phyloP scores from a whole-genome alignment of 2,113 vertebrate species.

The Xiphophorus maculatus region DNA sequence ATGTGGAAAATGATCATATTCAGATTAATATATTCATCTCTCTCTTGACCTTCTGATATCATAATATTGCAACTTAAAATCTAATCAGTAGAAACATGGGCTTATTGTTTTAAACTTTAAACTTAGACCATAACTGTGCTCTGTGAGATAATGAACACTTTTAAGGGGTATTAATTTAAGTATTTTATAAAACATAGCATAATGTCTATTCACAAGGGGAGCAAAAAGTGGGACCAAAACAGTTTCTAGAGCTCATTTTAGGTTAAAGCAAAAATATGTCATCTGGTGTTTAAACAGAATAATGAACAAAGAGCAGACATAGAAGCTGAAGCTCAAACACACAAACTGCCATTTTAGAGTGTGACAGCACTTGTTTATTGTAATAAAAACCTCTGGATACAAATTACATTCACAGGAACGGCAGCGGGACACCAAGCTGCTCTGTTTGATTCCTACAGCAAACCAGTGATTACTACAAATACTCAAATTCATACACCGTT shows the following conservation, averaged over 20 bases:
- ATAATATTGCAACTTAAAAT: too few species aligned
- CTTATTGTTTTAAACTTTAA: too few species aligned
- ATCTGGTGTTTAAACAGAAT: neutral
- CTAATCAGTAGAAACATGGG: too few species aligned
- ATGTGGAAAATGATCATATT: too few species aligned
- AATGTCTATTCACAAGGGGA: too few species aligned
- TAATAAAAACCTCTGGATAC: slow-evolving; percentile 79
- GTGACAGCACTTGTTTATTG: slow-evolving; percentile 76
- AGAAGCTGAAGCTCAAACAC: neutral
- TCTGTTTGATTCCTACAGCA: slow-evolving; percentile 55
- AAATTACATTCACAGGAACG: slow-evolving; percentile 82
- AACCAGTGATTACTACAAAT: slow-evolving; percentile 62
- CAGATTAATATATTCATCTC: too few species aligned
- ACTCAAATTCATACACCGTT: slow-evolving; percentile 54
- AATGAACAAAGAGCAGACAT: neutral
- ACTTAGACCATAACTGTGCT: too few species aligned
- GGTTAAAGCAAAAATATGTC: neutral
- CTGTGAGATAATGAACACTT: too few species aligned
- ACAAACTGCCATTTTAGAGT: neutral
- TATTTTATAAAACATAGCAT: too few species aligned
- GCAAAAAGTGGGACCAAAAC: neutral
- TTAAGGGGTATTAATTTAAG: too few species aligned
- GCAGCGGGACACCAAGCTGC: slow-evolving; percentile 59
- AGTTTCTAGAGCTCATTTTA: too few species aligned
- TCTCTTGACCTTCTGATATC: too few species aligned